A percentile compares a stretch with the other conserved stretches of the same genome.
Evolutionary conservation across 2,888 invertebrate genomes (phyloP).

Genomic region (Theretra japonica): DNA sequence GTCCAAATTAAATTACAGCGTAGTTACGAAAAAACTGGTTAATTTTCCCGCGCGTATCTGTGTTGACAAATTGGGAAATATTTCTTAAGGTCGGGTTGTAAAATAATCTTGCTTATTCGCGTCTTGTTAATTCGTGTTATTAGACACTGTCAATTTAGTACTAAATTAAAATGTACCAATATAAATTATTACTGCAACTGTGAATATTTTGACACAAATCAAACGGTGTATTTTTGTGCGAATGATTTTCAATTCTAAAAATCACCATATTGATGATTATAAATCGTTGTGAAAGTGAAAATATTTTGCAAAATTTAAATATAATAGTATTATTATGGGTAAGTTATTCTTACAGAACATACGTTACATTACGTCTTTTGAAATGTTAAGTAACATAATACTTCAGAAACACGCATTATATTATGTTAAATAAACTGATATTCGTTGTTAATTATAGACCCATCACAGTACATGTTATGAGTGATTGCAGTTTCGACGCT

Average conservation of each 20-base stretch:
- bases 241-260: no score
- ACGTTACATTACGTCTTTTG: not conserved
- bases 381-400: no score
- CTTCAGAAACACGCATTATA: no score
- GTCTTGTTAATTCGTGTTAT: not conserved
- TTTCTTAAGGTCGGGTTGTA: slow-evolving; percentile 41
- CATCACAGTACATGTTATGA: not conserved
- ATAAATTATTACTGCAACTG: no score
- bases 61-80: slow-evolving; percentile 54
- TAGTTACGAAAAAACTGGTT: slow-evolving; percentile 7
- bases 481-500: not conserved
- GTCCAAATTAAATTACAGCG: not conserved
- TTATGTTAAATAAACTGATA: no score
- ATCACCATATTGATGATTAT: no score
- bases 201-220: no score
- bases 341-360: not conserved
- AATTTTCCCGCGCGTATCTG: slow-evolving; percentile 20
- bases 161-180: not conserved
- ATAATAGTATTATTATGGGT: not conserved
- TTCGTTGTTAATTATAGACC: not conserved
- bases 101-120: slow-evolving; percentile 32
- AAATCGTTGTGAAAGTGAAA: not conserved
- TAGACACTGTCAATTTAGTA: not conserved
- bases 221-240: no score
- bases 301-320: not conserved